Percentiles rank a stretch among this genome's conserved stretches.
Evolutionary conservation across 1,140 invertebrate species (phyloP).

Genomic region (Bombyx mori): DNA sequence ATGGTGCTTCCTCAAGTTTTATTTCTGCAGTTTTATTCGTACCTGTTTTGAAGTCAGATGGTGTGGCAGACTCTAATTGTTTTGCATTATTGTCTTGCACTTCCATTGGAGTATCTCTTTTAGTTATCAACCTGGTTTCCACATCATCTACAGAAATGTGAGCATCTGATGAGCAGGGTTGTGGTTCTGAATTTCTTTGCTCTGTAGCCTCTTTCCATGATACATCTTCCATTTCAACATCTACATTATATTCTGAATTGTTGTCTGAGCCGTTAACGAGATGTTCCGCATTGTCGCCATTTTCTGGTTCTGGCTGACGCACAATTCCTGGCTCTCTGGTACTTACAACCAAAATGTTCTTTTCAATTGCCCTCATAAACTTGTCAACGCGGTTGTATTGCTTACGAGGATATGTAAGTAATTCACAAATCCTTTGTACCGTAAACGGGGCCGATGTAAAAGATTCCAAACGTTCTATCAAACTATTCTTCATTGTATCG

Average conservation of each 20-base stretch:
- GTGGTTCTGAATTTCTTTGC: constrained; percentile 40
- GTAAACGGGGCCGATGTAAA: constrained; percentile 95
- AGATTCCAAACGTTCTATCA: constrained; percentile 87
- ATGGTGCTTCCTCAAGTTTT: not conserved
- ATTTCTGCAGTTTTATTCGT: constrained; percentile 19
- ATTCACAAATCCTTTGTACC: constrained; percentile 94
- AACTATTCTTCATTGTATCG: constrained; percentile 87
- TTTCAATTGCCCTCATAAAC: constrained; percentile 94
- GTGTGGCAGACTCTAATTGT: constrained; percentile 45
- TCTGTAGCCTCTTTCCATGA: constrained; percentile 69
- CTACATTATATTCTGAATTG: constrained; percentile 77
- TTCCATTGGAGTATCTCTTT: constrained; percentile 36
- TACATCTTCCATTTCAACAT: constrained; percentile 79
- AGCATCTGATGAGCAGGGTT: constrained; percentile 56
- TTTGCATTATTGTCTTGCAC: constrained; percentile 32
- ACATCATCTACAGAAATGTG: constrained; percentile 54
- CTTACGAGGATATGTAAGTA: constrained; percentile 90
- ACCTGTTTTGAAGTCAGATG: constrained; percentile 32
- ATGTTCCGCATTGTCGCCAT: constrained; percentile 76
- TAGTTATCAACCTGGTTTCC: constrained; percentile 42
- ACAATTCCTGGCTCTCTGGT: constrained; percentile 88
- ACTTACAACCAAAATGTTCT: constrained; percentile 95
- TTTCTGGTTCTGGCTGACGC: constrained; percentile 74
- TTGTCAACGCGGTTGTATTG: constrained; percentile 97
- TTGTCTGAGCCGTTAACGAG: constrained; percentile 73